Evolutionary conservation across 2,888 invertebrate species (phyloP), one percentile per base, ranked within the genome.

Genomic region (Ochropacha duplaris): DNA sequence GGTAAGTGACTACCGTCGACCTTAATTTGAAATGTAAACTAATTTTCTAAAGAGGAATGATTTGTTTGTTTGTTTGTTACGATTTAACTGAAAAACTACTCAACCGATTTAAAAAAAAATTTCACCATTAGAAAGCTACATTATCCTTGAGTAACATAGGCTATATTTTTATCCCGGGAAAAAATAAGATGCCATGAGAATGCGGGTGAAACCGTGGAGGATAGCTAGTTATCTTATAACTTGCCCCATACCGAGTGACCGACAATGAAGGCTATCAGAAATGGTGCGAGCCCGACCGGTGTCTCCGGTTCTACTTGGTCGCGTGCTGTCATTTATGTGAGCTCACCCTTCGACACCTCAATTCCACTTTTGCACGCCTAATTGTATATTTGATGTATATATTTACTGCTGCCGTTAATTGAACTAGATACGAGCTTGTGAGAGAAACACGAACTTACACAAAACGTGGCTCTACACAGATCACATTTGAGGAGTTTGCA

Each of bases 221-320:
- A n/a, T n/a, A n/a, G n/a, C n/a, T 14, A 44, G 8, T 19, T 19
- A 52, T 52, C 54, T 49, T 44, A 22, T 50, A 36, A 61, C 76
- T 78, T 79, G 69, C 58, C 62, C 77, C 81, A 72, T 60, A 57
- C 70, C 57, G 57, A 58, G 58, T 75, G 79, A 73, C 75, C 76
- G 79, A 78, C 78, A 75, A 72, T 66, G 79, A 81, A 80, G 83
- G 80, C 76, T 76, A 81, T 80, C 81, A 82, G 76, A 83, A 81
- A 79, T 81, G 78, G 78, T 80, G 68, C 74, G 75, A 74, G 72
- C 62, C 57, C 70, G 73, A 83, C 84, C 82, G 83, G 84, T 84
- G 81, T 65, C 78, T 54, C 81, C 75, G 73, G 69, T 68, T 68
- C 61, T 58, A 70, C 69, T 72, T 61, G 60, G 76, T 72, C 79